Evolutionary conservation across 2,113 vertebrate genomes (phyloP).

Genomic region (Paratilapia polleni): DNA sequence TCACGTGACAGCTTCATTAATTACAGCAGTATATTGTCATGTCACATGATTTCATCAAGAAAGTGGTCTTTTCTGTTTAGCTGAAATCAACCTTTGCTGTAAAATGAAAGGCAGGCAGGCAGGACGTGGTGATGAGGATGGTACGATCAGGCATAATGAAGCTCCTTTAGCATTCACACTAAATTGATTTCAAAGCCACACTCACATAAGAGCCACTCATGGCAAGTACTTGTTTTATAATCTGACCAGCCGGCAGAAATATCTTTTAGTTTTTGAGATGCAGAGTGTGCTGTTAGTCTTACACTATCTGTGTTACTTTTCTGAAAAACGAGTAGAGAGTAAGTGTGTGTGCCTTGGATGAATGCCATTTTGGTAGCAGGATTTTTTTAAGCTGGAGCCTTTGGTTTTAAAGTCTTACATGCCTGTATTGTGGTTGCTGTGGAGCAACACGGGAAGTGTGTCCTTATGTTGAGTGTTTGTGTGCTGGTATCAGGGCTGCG

Average conservation of each 20-base stretch:
- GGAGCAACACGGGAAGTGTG: conserved; percentile 53
- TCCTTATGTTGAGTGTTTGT: conserved; percentile 1
- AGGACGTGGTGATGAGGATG: neutral
- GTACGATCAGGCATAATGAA: neutral
- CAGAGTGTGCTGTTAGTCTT: conserved; percentile 20
- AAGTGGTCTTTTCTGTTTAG: neutral
- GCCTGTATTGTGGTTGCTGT: conserved; percentile 72
- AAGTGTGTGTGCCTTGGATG: conserved; percentile 49
- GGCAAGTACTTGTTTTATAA: conserved; percentile 40
- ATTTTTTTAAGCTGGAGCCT: neutral
- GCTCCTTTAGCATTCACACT: neutral
- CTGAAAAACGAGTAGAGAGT: conserved; percentile 23
- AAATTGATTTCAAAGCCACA: neutral
- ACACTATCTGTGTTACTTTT: conserved; percentile 26
- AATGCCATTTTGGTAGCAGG: conserved; percentile 46
- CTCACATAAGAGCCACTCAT: conserved; percentile 10
- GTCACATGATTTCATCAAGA: neutral
- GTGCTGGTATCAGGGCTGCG: conserved; percentile 37
- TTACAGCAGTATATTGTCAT: neutral
- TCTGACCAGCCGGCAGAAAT: conserved; percentile 19
- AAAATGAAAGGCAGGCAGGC: neutral
- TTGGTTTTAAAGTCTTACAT: conserved; percentile 46
- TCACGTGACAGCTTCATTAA: neutral
- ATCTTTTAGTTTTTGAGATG: neutral
- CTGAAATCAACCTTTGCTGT: neutral